These are phyloP conservation scores for Colinus virginianus DNA, from an alignment of 2,113 vertebrate genomes.

Conservation along the genomic window DNA sequence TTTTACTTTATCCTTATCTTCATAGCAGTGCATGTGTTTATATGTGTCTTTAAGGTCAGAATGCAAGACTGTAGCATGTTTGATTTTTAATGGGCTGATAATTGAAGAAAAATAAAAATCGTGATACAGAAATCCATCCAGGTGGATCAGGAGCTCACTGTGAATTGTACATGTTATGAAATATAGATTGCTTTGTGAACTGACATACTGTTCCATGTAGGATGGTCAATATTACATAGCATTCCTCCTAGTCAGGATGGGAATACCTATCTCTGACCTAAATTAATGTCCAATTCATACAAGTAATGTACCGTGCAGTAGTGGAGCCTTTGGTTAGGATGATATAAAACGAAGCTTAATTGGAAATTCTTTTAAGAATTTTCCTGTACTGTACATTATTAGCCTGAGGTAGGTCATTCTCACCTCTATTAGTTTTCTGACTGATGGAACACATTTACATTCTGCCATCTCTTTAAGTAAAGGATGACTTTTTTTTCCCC, in stretches of 20 bases:
- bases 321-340: not conserved
- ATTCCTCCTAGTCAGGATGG: not conserved
- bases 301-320: conserved; percentile 42
- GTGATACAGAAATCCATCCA: not conserved
- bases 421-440: conserved; percentile 38
- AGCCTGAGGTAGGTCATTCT: conserved; percentile 35
- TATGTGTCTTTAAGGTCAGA: not conserved
- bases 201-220: not conserved
- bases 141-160: not conserved
- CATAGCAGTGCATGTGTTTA: not conserved
- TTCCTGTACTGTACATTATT: conserved; percentile 29
- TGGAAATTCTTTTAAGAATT: conserved; percentile 51
- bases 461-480: not conserved
- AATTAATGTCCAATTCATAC: conserved; percentile 32
- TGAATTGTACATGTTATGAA: not conserved
- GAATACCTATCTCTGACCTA: not conserved
- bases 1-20: not conserved
- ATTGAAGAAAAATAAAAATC: not conserved
- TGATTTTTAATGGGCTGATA: not conserved
- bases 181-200: not conserved
- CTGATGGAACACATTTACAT: not conserved
- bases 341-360: conserved; percentile 55
- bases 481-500: not conserved
- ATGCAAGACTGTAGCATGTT: not conserved
- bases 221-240: not conserved